These are phyloP conservation scores for Stomatorhinus walkeri DNA, from an alignment of 2,797 vertebrate species.

Conservation along the genomic window DNA sequence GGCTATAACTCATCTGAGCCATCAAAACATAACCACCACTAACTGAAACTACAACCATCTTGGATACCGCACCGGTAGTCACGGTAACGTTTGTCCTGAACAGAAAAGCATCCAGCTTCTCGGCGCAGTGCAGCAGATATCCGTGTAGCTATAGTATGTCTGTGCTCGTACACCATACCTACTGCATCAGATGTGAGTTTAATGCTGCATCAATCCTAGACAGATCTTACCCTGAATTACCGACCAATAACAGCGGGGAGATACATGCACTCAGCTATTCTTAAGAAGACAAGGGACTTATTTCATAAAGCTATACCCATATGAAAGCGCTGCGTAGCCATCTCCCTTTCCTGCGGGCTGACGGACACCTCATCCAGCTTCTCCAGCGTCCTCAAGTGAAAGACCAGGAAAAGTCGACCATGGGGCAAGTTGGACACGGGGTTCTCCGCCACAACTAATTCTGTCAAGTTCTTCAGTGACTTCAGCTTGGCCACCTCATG, in stretches of 20 bases:
- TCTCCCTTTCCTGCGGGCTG: slow-evolving; percentile 58
- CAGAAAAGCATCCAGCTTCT: background rate
- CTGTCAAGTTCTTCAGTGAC: slow-evolving; percentile 67
- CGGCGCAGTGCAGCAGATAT: background rate
- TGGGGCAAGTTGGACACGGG: slow-evolving; percentile 66
- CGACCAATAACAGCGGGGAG: background rate
- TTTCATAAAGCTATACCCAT: slow-evolving; percentile 54
- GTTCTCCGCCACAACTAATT: slow-evolving; percentile 64
- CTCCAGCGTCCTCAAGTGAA: slow-evolving; percentile 68
- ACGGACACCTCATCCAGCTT: slow-evolving; percentile 65
- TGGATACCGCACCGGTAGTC: background rate
- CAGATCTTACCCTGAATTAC: background rate
- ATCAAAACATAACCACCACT: background rate
- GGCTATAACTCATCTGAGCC: background rate
- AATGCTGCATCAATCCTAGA: background rate
- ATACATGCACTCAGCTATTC: background rate
- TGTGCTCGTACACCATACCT: background rate
- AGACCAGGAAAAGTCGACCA: slow-evolving; percentile 66
- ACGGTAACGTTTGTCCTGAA: background rate
- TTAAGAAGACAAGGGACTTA: background rate
- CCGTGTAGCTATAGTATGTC: background rate
- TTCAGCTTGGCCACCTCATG: slow-evolving; percentile 70
- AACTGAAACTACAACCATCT: no score
- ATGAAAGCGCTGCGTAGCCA: slow-evolving; percentile 69
- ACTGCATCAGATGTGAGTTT: background rate